Conservation (phyloP, 2,888 invertebrate genomes). For the Lamellibrachia satsuma region DNA sequence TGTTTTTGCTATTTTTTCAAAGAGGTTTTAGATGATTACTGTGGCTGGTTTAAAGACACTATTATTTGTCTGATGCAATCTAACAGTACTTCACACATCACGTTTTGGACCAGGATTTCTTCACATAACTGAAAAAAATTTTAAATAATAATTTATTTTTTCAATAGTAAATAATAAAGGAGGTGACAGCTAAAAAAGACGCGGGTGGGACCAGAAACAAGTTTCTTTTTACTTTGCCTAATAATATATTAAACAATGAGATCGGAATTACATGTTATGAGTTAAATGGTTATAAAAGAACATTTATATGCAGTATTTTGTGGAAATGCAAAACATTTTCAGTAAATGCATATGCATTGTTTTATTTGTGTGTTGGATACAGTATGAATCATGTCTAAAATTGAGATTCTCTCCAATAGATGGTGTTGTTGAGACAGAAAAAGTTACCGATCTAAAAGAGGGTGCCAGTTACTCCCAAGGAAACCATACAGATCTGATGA, state of each 20-base stretch:
- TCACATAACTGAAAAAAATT: too few relatives aligned
- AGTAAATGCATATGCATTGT: background rate
- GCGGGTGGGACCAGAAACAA: too few relatives aligned
- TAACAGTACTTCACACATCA: background rate
- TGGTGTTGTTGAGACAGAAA: background rate
- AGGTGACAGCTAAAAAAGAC: too few relatives aligned
- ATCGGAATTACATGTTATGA: background rate
- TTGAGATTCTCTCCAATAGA: background rate
- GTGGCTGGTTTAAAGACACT: too few relatives aligned
- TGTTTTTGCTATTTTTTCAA: too few relatives aligned
- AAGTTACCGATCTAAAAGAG: conserved; percentile 28
- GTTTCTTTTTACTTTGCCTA: too few relatives aligned
- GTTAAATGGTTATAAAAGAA: background rate
- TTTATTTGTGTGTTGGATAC: too few relatives aligned
- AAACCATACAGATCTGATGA: conserved; percentile 59
- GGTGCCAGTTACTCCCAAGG: conserved; percentile 60
- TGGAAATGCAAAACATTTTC: background rate
- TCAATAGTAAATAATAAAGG: too few relatives aligned
- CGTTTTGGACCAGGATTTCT: background rate
- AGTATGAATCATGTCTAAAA: too few relatives aligned
- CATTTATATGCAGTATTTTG: background rate
- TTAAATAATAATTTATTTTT: too few relatives aligned
- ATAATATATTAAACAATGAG: background rate
- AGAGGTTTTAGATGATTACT: too few relatives aligned
- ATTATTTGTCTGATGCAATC: too few relatives aligned